Evolutionary conservation across 2,797 vertebrate species (phyloP), one percentile per base, ranked within the genome.

Genomic region (Characodon lateralis): DNA sequence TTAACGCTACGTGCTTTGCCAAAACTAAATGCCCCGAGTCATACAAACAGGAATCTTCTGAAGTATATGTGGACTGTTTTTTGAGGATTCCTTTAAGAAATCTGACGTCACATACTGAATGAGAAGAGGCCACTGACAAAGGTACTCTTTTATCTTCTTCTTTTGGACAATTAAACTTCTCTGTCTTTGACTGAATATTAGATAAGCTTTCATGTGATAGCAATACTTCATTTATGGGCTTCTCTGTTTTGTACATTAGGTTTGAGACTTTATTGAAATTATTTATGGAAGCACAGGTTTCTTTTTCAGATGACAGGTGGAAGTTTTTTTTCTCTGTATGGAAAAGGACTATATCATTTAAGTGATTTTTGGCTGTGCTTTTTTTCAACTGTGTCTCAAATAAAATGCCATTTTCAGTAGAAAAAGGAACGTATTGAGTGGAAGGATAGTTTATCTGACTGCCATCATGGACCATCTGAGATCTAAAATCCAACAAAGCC

Each of bases 61-160:
- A 84, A 65, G 92, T 86, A 65, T 94, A 94, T 82, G 95, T 96
- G 75, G 96, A 95, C 31, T 93, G 91, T 80, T 97, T 97, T 89
- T 98, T 99, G 83, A 99, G 96, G 86, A 98, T 97, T 77, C 97
- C 96, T 93, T 96, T 97, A 35, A 96, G 76, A 50, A 96, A 89
- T 68, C 79, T 89, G 87, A 90, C 92, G 74, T 93, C 91, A 87
- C 82, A 85, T 26, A 86, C 77, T 26, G 89, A 88, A 31, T 83
- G 63, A 46, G 88, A 51, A 39, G 85, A 72, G 50, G 72, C n/a
- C 5, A 61, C 61, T 85, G 93, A 88, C 74, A 51, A 9, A 6
- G 75, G 83, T 22, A 82, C 53, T 89, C 89, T 78, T 53, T 79
- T 80, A 72, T 68, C 76, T 87, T 87, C 87, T 70, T 87, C 85